phyloP scores from a whole-genome alignment of 1,140 invertebrate genomes.

The Danaus melanippus region DNA sequence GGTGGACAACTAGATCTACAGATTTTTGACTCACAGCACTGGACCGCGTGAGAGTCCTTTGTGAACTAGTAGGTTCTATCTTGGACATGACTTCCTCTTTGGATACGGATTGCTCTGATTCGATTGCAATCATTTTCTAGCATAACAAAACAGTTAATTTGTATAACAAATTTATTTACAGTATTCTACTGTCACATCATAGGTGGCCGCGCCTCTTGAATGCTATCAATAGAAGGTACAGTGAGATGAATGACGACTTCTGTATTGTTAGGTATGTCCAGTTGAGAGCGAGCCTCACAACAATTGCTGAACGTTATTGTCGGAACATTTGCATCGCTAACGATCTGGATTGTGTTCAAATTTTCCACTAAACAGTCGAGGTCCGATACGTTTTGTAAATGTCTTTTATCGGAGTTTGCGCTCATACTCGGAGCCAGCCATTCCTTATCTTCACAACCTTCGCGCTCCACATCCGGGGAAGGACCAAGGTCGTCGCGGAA shows the following conservation, averaged over 20 bases:
- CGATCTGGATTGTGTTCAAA: slow-evolving; percentile 50
- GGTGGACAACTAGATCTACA: slow-evolving; percentile 67
- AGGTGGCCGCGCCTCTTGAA: slow-evolving; percentile 57
- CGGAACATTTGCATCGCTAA: slow-evolving; percentile 55
- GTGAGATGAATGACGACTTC: slow-evolving; percentile 52
- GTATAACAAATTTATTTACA: slow-evolving; percentile 19
- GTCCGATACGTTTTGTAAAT: slow-evolving; percentile 28
- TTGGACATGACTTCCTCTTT: slow-evolving; percentile 51
- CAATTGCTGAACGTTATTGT: slow-evolving; percentile 69
- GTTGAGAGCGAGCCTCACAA: slow-evolving; percentile 42
- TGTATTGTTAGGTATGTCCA: slow-evolving; percentile 41
- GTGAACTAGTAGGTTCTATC: slow-evolving; percentile 46
- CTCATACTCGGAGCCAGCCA: slow-evolving; percentile 61
- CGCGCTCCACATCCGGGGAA: slow-evolving; percentile 43
- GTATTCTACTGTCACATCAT: slow-evolving; percentile 42
- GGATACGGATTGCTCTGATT: slow-evolving; percentile 54
- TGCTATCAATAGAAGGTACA: slow-evolving; percentile 60
- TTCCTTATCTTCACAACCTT: slow-evolving; percentile 44
- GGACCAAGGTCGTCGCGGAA: slow-evolving; percentile 36
- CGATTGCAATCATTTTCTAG: slow-evolving; percentile 61
- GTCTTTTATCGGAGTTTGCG: slow-evolving; percentile 45
- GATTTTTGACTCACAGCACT: slow-evolving; percentile 75
- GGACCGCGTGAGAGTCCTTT: slow-evolving; percentile 55
- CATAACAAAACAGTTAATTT: slow-evolving; percentile 15
- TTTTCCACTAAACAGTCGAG: slow-evolving; percentile 51